Evolutionary conservation across 92 coral and sea anemone species (phyloP), one percentile per base, ranked within the genome.

Genomic region (Anthopleura xanthogrammica): DNA sequence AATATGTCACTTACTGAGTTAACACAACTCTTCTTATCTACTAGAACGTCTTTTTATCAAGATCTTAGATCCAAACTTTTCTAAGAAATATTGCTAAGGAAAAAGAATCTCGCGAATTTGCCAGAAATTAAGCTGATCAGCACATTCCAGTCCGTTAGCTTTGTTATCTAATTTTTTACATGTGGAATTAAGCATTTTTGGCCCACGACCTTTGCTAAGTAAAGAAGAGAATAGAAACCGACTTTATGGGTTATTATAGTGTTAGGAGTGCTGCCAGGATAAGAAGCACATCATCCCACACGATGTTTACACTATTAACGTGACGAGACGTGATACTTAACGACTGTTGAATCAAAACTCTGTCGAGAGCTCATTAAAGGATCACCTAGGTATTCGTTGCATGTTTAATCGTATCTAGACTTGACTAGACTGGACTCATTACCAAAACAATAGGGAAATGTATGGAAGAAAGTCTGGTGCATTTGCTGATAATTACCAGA

Each of bases 171-270:
- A 29, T 36, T 68, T 23, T 13, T 29, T 23, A 16, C 74, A 68
- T 68, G 42, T 68, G 74, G 74, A 29, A 12, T 68, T 68, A 68
- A 68, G 41, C 29, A 7, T 3, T 12, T 68, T 62, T 68, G 74
- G 74, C 13, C 74, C 42, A 68, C 43, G 74, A 68, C 74, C 74
- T 68, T 68, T 68, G 42, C 72, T 64, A 64, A 64, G 22, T 64
- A 64, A 20, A 5, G 72, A 19, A n/a, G 8, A 64, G 29, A 22
- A n/a, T 58, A 68, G 10, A 62, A 68, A 36, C 74, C 17, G 17
- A 29, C 41, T 13, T 68, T 68, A 68, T 10, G 4, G 74, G 70
- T 62, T 19, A 62, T 19, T 0, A 19, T 68, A n/a, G 29, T 62
- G 70, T 20, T 62, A 23, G 24, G 41, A 16, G 40, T 19, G 40